phyloP scores from a whole-genome alignment of 2,797 vertebrate species.

The Furcifer pardalis region DNA sequence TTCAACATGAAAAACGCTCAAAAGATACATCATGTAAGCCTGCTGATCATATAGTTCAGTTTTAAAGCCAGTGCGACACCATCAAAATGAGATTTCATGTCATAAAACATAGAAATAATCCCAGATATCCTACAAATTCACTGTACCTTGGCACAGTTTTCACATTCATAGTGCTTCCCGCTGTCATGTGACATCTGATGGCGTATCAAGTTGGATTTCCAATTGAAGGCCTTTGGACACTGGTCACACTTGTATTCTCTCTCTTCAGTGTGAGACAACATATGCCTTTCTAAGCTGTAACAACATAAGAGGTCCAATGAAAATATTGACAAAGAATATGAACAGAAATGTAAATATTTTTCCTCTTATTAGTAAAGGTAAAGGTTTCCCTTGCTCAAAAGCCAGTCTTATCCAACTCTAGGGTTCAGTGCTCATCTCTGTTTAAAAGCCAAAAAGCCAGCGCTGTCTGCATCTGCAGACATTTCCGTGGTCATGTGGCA shows the following conservation, averaged over 20 bases:
- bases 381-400: too few relatives aligned
- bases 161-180: constrained; percentile 99
- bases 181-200: constrained; percentile 99
- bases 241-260: constrained; percentile 99
- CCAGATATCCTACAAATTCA: constrained; percentile 82
- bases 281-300: constrained; percentile 92
- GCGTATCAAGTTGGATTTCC: constrained; percentile 99
- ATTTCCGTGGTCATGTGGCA: too few relatives aligned
- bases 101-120: constrained; percentile 32
- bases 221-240: constrained; percentile 99
- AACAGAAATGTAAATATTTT: fast-evolving
- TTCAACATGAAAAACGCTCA: not conserved
- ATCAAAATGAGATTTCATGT: not conserved
- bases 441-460: too few relatives aligned
- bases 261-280: constrained; percentile 93
- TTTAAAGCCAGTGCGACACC: not conserved
- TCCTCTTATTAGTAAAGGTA: too few relatives aligned
- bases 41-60: not conserved
- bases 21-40: not conserved
- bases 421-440: too few relatives aligned
- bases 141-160: constrained; percentile 99
- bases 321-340: not conserved
- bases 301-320: constrained; percentile 62
- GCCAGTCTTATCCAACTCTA: too few relatives aligned
- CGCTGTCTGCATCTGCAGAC: too few relatives aligned